Conservation (phyloP, 2,888 invertebrate genomes). For the Dioctria linearis region DNA sequence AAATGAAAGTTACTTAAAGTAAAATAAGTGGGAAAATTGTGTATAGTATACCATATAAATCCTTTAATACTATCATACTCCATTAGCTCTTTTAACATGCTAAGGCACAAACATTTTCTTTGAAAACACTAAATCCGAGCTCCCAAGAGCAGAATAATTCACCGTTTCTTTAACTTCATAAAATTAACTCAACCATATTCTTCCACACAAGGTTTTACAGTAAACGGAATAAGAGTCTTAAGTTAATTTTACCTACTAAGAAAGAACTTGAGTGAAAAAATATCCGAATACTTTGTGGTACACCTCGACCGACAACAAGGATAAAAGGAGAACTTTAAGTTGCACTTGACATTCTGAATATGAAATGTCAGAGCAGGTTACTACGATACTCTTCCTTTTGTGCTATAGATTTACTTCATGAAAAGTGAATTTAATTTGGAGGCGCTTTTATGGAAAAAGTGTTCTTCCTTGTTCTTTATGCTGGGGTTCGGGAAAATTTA, state of each 20-base stretch:
- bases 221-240: neutral
- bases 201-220: too few species aligned
- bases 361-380: conserved; percentile 2
- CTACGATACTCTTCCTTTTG: neutral
- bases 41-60: too few species aligned
- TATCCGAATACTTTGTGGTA: conserved; percentile 8
- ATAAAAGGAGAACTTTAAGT: neutral
- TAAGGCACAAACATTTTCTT: too few species aligned
- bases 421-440: conserved; percentile 23
- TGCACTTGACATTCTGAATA: conserved; percentile 27
- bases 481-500: too few species aligned
- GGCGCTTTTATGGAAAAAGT: conserved; percentile 18
- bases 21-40: too few species aligned
- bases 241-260: conserved; percentile 17
- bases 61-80: too few species aligned
- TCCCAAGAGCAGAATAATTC: too few species aligned
- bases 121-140: too few species aligned
- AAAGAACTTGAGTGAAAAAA: conserved; percentile 26
- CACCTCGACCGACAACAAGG: neutral
- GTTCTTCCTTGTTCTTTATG: neutral
- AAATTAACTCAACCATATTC: too few species aligned
- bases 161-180: too few species aligned
- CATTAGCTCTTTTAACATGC: too few species aligned
- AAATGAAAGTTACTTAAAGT: too few species aligned
- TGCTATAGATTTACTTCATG: conserved; percentile 18